Evolutionary conservation across 2,797 vertebrate species (phyloP), one percentile per base, ranked within the genome.

Genomic region (Phalanger gymnotis): DNA sequence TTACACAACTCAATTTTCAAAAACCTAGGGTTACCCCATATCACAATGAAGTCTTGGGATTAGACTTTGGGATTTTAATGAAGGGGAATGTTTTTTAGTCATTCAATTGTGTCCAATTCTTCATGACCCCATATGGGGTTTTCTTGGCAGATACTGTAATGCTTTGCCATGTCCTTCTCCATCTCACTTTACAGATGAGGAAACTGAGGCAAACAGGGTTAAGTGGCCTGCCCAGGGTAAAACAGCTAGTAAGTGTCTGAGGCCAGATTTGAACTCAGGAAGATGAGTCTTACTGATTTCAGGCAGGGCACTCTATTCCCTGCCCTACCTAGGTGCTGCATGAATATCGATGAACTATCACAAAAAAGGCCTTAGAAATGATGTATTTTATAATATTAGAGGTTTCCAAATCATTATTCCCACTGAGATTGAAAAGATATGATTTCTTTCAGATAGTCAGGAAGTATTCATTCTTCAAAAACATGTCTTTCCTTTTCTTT

Each of bases 401-500:
- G 7, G 40, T 51, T 25, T 27, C 22, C 40, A 87, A 47, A 87
- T 47, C 22, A 87, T 47, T 47, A 87, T 87, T 87, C 40, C 73
- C n/a, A 7, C 56, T 94, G 58, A 91, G 97, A 96, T 94, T 96
- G 97, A 96, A 95, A 95, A 96, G 95, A 97, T 91, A 94, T 97
- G 92, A 94, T 93, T 97, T 98, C 95, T 97, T 97, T 96, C 95
- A 96, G 95, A 47, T 89, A 19, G 19, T 58, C 51, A 96, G 73
- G 19, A 97, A 97, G 93, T 95, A 97, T 92, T 97, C 97, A 97
- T 96, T 97, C 97, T 97, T 94, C 94, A 97, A 94, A 95, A 97
- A 97, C 96, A 93, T 97, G 97, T 96, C 94, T 97, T 95, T 95
- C 95, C 97, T 97, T 98, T 97, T 97, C 97, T 97, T 98, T 97